These are phyloP conservation scores for Crax fasciolata DNA, from an alignment of 2,797 vertebrate genomes.

Conservation along the genomic window DNA sequence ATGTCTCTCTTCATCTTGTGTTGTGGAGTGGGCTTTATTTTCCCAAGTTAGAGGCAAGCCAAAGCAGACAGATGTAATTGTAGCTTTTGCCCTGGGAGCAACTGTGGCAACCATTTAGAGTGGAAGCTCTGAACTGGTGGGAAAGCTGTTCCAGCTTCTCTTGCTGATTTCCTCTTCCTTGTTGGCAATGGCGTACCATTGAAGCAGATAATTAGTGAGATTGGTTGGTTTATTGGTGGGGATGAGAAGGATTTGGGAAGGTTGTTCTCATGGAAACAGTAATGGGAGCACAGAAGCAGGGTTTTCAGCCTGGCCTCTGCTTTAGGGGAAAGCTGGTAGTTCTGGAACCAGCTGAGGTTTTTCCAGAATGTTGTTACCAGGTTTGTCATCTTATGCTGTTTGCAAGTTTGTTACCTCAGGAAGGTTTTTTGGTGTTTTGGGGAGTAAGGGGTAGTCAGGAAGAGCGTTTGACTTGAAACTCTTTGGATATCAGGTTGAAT, in stretches of 20 bases:
- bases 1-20: conserved; percentile 4
- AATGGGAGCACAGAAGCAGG: neutral
- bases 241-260: neutral
- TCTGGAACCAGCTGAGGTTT: neutral
- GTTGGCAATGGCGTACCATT: neutral
- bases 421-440: neutral
- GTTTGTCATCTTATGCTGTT: neutral
- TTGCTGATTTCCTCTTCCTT: neutral
- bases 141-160: neutral
- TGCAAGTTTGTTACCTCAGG: neutral
- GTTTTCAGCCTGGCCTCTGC: neutral
- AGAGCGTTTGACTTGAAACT: neutral
- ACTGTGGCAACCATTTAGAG: neutral
- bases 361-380: neutral
- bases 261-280: conserved; percentile 5
- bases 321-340: neutral
- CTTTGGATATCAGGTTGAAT: neutral
- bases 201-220: neutral
- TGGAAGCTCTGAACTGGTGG: neutral
- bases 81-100: neutral
- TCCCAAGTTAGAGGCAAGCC: neutral
- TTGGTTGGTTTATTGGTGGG: conserved; percentile 18
- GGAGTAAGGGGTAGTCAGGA: neutral
- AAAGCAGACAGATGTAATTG: neutral
- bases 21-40: neutral